Evolutionary conservation across 2,888 invertebrate species (phyloP), one percentile per base, ranked within the genome.

Genomic region (Amiota communis): DNA sequence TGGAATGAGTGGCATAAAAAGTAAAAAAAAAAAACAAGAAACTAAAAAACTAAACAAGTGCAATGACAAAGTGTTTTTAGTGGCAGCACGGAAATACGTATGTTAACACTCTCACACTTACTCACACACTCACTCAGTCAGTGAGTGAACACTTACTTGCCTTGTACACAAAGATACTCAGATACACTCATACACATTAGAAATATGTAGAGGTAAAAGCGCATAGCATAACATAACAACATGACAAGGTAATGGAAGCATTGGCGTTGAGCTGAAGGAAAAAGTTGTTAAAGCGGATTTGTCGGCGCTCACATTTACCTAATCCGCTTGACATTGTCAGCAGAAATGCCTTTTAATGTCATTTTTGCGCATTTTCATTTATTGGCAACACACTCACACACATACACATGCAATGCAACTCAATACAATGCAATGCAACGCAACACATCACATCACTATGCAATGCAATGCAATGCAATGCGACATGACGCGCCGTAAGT

Each of bases 291-390:
- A 68, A 68, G 67, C 67, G 67, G 67, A 68, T 68, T 68, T 68
- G 51, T 20, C 53, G 67, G 67, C 67, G 67, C 67, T 48, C 67
- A 68, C 75, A 70, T 75, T 72, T 70, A 61, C 78, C 72, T 86
- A 84, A 83, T 84, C 80, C 85, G 77, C 68, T 69, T 74, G 78
- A 77, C 86, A 86, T 80, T 83, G 83, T 83, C 83, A 86, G 82
- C 78, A 79, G 70, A 78, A 84, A 80, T 83, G 78, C 73, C 77
- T 68, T 76, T 77, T 78, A 83, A 83, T 84, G 78, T 75, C 79
- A 70, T 63, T 79, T 84, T 79, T 36, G 36, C 74, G 74, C 74
- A 70, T 76, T 79, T 72, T 75, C 67, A 68, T 9, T 36, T 36
- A 36, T 36, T 36, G 36, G 36, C 36, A 36, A 36, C 6, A 36